phyloP scores from a whole-genome alignment of 2,113 vertebrate species.

The Myocastor coypus region DNA sequence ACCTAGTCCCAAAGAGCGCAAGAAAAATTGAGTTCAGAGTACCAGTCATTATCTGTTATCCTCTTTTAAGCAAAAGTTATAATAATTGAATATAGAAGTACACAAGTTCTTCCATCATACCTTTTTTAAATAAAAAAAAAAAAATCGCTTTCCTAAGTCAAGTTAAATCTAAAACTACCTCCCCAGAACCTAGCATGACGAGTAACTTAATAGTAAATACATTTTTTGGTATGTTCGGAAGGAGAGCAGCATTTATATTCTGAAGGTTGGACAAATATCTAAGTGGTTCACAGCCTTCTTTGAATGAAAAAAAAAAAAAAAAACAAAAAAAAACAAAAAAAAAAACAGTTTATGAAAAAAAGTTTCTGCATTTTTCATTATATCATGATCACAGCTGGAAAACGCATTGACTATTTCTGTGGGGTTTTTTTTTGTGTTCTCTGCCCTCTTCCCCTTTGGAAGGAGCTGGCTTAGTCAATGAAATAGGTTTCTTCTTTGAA shows the following conservation, averaged over 20 bases:
- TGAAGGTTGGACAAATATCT: not conserved
- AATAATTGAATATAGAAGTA: not conserved
- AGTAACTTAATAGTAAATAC: not conserved
- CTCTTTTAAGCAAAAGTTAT: not conserved
- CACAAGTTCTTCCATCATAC: not conserved
- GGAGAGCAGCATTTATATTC: not conserved
- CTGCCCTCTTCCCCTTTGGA: not conserved
- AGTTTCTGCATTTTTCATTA: not conserved
- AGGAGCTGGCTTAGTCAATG: not conserved
- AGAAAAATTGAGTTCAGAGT: not conserved
- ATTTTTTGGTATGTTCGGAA: not conserved
- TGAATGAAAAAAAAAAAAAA: not conserved
- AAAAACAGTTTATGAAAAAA: too few relatives aligned
- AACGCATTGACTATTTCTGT: not conserved
- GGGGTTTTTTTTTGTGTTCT: too few relatives aligned
- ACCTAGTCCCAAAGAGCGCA: not conserved
- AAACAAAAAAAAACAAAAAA: too few relatives aligned
- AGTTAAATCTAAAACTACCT: not conserved
- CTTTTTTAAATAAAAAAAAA: not conserved
- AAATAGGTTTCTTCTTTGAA: slow-evolving; percentile 16
- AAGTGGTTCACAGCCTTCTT: not conserved
- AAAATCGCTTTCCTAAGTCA: not conserved
- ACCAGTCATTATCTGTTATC: not conserved
- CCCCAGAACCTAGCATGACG: not conserved
- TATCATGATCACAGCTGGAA: slow-evolving; percentile 1